Evolutionary conservation across 2,888 invertebrate genomes (phyloP), one percentile per base, ranked within the genome.

Genomic region (Cynaeus angustus): DNA sequence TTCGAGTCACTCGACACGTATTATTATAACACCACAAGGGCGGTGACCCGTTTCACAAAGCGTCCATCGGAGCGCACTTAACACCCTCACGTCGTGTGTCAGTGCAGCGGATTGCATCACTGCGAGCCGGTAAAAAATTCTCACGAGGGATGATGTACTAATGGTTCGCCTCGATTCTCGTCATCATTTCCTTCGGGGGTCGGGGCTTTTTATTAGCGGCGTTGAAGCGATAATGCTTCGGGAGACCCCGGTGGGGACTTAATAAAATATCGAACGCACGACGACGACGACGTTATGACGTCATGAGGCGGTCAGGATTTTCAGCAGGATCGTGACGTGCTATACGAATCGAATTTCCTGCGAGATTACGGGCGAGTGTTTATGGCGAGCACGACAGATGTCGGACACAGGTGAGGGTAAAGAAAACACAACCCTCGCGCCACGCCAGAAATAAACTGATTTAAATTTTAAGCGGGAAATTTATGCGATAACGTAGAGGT

Each of bases 201-300:
- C 4, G 21, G 21, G 43, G 58, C 43, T 43, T 12, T 45, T 45
- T 45, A 58, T 58, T 58, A 43, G 43, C 13, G 7, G 38, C 5
- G 43, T 21, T 21, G 21, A n/a, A 16, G 43, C 66, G 58, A 52
- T 67, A 67, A 59, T 52, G 46, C 16, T 21, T 41, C 55, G 45
- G 14, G 38, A 53, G 66, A 16, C 43, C 45, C 45, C 43, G 28
- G 56, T 56, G 56, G 16, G 68, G 72, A 33, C 50, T 68, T 74
- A 73, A 75, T 76, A 75, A 75, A 74, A 73, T 76, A 76, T 76
- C 71, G 76, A 76, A 71, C 59, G 56, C 53, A 9, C 75, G 74
- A 33, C 33, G 33, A 33, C 66, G 55, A 58, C 43, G 68, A 66
- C 68, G 46, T 16, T 33, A 52, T 73, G 75, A 75, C 75, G 73